Evolutionary conservation across 2,797 vertebrate genomes (phyloP).

Genomic region (Buphagus erythrorhynchus): DNA sequence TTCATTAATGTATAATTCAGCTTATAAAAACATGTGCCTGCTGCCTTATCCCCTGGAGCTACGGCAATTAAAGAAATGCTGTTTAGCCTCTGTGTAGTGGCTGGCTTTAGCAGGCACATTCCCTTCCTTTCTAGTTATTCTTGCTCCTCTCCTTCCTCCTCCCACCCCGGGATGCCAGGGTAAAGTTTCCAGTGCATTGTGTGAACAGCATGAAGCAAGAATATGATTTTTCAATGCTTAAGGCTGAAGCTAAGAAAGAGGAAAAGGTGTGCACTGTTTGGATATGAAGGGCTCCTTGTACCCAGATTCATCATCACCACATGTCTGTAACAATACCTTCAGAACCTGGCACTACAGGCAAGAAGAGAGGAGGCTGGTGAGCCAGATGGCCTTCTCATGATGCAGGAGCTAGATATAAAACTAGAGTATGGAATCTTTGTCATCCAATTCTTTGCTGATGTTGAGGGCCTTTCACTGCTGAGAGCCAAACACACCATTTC

Average conservation of each 20-base stretch:
- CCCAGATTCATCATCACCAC: accelerated
- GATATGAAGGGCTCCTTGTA: neutral
- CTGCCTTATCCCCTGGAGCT: conserved; percentile 22
- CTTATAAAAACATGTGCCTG: conserved; percentile 45
- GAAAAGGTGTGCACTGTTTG: neutral
- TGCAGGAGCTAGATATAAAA: neutral
- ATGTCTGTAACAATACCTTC: neutral
- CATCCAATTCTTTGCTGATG: neutral
- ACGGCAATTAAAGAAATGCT: neutral
- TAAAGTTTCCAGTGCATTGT: neutral
- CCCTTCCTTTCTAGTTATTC: neutral
- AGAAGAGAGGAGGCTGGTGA: neutral
- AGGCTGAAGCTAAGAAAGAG: neutral
- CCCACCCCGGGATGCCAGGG: neutral
- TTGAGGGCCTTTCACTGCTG: accelerated
- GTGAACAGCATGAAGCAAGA: neutral
- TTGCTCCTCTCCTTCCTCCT: neutral
- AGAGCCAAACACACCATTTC: neutral
- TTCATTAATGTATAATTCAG: conserved; percentile 34
- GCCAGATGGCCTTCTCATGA: neutral
- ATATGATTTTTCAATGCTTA: neutral
- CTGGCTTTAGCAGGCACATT: neutral
- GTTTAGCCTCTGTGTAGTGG: neutral
- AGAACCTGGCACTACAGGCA: neutral
- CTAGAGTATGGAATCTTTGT: neutral